Conservation (phyloP, 2,113 vertebrate species). For the Alaudala cheleensis region DNA sequence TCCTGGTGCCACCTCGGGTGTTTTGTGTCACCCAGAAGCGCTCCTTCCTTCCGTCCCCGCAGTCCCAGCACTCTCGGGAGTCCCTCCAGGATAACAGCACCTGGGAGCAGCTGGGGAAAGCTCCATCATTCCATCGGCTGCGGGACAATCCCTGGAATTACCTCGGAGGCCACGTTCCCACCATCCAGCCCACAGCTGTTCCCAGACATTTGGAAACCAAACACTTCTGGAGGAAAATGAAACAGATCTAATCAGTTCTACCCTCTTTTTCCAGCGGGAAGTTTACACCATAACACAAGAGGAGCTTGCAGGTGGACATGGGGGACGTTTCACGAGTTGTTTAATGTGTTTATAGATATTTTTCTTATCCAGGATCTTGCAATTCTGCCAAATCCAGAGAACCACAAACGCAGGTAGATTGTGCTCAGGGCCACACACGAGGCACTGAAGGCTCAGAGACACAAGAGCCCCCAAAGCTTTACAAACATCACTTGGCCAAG, state of each 20-base stretch:
- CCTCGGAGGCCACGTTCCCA: conserved; percentile 31
- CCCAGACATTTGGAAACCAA: conserved; percentile 23
- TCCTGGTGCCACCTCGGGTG: background rate
- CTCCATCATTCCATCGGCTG: background rate
- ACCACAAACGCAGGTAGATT: background rate
- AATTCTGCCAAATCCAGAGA: background rate
- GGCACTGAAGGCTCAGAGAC: background rate
- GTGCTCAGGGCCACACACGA: background rate
- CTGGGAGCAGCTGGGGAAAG: conserved; percentile 41
- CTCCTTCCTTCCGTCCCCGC: background rate
- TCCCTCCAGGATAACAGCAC: background rate
- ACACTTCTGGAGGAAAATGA: conserved; percentile 24
- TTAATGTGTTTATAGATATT: background rate
- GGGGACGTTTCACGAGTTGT: background rate
- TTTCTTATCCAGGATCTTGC: background rate
- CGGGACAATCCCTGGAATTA: conserved; percentile 10
- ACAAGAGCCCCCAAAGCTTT: background rate
- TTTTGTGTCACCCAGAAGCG: background rate
- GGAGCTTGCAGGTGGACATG: background rate
- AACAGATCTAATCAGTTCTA: conserved; percentile 24
- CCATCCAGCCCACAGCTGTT: conserved; percentile 55
- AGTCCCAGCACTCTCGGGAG: background rate
- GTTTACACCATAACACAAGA: background rate
- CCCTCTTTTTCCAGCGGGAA: conserved; percentile 35
- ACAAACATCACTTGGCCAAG: background rate